Conservation (phyloP, 2,888 invertebrate species). For the Eupithecia tripunctaria region DNA sequence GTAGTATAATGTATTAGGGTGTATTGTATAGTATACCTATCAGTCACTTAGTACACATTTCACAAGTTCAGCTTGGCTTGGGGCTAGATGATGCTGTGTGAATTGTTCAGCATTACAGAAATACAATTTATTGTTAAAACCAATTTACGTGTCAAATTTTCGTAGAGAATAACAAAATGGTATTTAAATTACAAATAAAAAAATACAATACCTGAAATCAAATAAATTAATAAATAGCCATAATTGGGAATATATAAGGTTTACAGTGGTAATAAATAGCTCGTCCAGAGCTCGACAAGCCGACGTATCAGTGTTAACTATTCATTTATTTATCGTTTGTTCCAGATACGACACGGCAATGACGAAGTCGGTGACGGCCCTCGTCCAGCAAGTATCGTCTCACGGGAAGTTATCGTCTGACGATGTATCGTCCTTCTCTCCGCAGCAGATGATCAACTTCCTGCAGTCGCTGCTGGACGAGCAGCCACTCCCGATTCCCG, state of each 20-base stretch:
- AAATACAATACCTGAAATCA: too few species aligned
- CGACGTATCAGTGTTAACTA: too few species aligned
- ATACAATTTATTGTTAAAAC: too few species aligned
- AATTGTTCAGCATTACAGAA: background rate
- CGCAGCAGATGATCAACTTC: conserved; percentile 88
- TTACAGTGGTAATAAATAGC: too few species aligned
- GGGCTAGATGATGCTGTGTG: background rate
- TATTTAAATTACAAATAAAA: too few species aligned
- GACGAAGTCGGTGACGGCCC: conserved; percentile 83
- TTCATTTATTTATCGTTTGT: background rate
- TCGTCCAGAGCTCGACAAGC: too few species aligned
- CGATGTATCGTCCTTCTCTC: conserved; percentile 84
- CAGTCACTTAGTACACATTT: background rate
- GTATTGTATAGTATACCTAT: too few species aligned
- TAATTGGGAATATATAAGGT: too few species aligned
- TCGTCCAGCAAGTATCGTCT: conserved; percentile 77
- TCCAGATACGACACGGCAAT: conserved; percentile 88
- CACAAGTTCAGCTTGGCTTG: background rate
- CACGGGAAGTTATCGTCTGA: conserved; percentile 72
- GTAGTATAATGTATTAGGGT: too few species aligned
- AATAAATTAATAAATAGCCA: too few species aligned
- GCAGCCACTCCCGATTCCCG: conserved; percentile 79
- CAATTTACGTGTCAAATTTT: too few species aligned
- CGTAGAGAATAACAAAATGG: too few species aligned
- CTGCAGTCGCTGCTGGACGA: conserved; percentile 87